These are phyloP conservation scores for Beroe ovata DNA, from an alignment of 37 sponge, comb jelly and placozoan species.

Conservation along the genomic window DNA sequence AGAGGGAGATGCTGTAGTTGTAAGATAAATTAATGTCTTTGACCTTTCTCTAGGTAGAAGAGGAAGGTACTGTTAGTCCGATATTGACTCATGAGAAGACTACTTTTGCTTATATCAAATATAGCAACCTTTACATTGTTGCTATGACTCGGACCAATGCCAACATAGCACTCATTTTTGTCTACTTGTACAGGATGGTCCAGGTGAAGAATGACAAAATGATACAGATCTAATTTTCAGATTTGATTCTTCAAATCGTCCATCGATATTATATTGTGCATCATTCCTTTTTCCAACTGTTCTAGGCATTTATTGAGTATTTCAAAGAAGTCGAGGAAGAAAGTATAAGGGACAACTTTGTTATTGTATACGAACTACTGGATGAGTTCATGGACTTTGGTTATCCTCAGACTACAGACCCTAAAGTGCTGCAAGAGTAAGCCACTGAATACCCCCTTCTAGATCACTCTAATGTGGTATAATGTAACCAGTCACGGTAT, in stretches of 20 bases:
- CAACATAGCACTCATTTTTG: constrained; percentile 92
- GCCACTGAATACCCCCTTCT: too few species aligned
- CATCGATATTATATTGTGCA: too few species aligned
- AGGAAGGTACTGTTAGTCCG: constrained; percentile 84
- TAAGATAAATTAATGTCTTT: too few species aligned
- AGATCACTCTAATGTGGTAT: too few species aligned
- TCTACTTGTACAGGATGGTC: constrained; percentile 85
- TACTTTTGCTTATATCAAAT: constrained; percentile 97
- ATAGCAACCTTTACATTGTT: constrained; percentile 96
- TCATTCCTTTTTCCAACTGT: too few species aligned
- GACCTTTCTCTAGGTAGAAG: too few species aligned
- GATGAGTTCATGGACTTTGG: constrained; percentile 99
- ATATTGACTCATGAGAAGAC: constrained; percentile 85
- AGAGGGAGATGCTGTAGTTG: too few species aligned
- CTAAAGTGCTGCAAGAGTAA: constrained; percentile 92
- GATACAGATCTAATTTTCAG: background rate
- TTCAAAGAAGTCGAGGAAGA: constrained; percentile 96
- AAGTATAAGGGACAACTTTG: constrained; percentile 96
- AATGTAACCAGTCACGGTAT: too few species aligned
- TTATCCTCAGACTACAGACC: constrained; percentile 97
- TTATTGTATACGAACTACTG: constrained; percentile 90
- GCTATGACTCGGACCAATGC: constrained; percentile 94
- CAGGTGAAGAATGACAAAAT: constrained; percentile 71
- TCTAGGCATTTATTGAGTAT: constrained; percentile 87
- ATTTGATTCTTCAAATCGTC: too few species aligned